Percentiles rank a stretch among this genome's conserved stretches.
These are phyloP conservation scores for Heliconius charithonia DNA, from an alignment of 2,888 invertebrate species.

Conservation along the genomic window DNA sequence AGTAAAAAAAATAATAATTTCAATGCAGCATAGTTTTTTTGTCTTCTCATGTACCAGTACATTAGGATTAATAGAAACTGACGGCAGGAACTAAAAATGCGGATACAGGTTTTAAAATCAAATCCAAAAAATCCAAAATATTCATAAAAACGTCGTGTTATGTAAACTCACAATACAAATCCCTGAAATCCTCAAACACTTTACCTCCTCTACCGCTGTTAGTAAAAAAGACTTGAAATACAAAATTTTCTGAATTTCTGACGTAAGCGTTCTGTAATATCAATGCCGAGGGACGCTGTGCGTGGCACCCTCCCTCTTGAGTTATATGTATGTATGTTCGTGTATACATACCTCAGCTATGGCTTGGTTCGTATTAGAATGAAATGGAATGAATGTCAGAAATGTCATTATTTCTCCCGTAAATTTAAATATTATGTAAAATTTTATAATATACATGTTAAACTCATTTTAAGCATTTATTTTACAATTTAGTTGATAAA, in stretches of 20 bases:
- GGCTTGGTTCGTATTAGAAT: background rate
- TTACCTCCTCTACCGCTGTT: background rate
- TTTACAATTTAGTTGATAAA: too few species aligned
- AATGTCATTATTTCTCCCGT: background rate
- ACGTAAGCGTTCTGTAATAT: slow-evolving; percentile 17
- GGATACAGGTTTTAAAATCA: too few species aligned
- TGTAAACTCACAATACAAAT: background rate
- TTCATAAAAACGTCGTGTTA: too few species aligned
- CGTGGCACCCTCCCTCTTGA: slow-evolving; percentile 13
- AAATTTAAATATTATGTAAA: too few species aligned
- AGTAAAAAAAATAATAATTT: too few species aligned
- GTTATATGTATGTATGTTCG: background rate
- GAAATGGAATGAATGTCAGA: slow-evolving; percentile 1
- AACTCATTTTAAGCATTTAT: too few species aligned
- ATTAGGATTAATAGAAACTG: too few species aligned
- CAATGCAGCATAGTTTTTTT: too few species aligned
- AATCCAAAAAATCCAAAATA: too few species aligned
- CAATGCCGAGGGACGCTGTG: slow-evolving; percentile 17
- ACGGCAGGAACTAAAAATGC: too few species aligned
- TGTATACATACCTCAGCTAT: background rate
- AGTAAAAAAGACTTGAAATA: background rate
- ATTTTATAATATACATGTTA: too few species aligned
- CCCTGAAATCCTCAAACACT: background rate
- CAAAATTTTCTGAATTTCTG: background rate
- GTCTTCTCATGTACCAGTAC: too few species aligned